phyloP scores from a whole-genome alignment of 1,140 invertebrate genomes.

The Cardiocondyla obscurior region DNA sequence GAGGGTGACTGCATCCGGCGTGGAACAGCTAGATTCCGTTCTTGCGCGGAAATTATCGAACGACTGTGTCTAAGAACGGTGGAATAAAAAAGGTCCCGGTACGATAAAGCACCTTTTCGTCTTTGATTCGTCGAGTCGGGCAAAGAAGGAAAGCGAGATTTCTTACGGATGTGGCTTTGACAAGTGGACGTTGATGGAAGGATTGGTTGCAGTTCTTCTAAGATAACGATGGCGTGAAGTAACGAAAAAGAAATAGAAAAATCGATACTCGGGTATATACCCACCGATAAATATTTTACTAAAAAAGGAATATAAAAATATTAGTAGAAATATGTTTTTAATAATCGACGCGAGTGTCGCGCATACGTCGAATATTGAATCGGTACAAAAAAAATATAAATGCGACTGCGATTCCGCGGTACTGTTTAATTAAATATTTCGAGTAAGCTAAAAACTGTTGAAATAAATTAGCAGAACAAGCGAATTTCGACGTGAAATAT shows the following conservation, averaged over 20 bases:
- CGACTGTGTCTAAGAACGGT: conserved; percentile 34
- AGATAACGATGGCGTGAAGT: not conserved
- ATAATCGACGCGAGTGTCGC: no score
- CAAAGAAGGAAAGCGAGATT: not conserved
- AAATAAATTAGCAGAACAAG: no score
- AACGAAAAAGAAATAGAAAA: not conserved
- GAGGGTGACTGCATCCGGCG: conserved; percentile 54
- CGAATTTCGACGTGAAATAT: not conserved
- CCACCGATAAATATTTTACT: not conserved
- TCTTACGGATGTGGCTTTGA: conserved; percentile 16
- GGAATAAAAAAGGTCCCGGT: conserved; percentile 15
- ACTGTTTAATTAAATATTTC: conserved; percentile 9
- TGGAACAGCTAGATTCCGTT: conserved; percentile 57
- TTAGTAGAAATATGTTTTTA: no score
- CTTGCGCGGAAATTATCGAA: conserved; percentile 73
- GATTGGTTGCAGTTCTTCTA: not conserved
- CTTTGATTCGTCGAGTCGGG: conserved; percentile 31
- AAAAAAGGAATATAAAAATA: no score
- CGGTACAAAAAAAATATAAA: not conserved
- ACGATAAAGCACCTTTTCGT: conserved; percentile 56
- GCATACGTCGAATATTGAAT: not conserved
- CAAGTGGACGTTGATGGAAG: conserved; percentile 32
- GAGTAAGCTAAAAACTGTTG: no score
- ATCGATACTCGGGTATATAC: not conserved
- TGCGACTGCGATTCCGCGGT: not conserved